Conservation (phyloP, 2,797 vertebrate species). For the Scarus forsteni region DNA sequence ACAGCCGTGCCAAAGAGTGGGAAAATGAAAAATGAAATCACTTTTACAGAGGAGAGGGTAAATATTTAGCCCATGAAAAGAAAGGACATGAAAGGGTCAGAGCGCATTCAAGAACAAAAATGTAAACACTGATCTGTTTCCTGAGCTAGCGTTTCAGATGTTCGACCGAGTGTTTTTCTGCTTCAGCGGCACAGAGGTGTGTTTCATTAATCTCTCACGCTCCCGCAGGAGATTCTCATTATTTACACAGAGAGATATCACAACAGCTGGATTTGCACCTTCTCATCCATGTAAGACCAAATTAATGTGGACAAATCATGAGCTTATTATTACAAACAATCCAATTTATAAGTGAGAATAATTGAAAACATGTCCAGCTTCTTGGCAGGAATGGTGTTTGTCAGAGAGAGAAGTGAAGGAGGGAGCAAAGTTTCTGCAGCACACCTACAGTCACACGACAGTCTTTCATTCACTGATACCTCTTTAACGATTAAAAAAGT, state of each 20-base stretch:
- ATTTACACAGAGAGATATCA: constrained; percentile 32
- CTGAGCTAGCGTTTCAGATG: constrained; percentile 1
- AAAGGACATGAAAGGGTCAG: constrained; percentile 42
- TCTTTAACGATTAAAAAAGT: too few species aligned
- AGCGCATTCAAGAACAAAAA: constrained; percentile 17
- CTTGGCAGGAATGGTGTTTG: constrained; percentile 22
- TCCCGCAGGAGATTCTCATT: neutral
- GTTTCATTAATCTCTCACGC: neutral
- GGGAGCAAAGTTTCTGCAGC: constrained; percentile 3
- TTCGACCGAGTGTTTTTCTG: neutral
- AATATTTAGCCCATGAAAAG: constrained; percentile 51
- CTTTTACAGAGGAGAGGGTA: constrained; percentile 51
- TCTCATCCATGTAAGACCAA: constrained; percentile 52
- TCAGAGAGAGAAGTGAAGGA: constrained; percentile 1
- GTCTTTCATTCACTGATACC: too few species aligned
- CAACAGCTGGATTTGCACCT: constrained; percentile 49
- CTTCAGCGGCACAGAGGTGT: constrained; percentile 1
- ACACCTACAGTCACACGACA: constrained; percentile 5
- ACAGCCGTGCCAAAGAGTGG: constrained; percentile 50
- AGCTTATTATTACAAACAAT: constrained; percentile 21
- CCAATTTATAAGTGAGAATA: constrained; percentile 35
- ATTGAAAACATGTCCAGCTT: constrained; percentile 45
- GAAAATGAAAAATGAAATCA: constrained; percentile 54
- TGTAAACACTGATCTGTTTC: constrained; percentile 31
- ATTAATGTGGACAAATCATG: constrained; percentile 44